Evolutionary conservation across 2,888 invertebrate species (phyloP), one percentile per base, ranked within the genome.

Genomic region (Machimus atricapillus): DNA sequence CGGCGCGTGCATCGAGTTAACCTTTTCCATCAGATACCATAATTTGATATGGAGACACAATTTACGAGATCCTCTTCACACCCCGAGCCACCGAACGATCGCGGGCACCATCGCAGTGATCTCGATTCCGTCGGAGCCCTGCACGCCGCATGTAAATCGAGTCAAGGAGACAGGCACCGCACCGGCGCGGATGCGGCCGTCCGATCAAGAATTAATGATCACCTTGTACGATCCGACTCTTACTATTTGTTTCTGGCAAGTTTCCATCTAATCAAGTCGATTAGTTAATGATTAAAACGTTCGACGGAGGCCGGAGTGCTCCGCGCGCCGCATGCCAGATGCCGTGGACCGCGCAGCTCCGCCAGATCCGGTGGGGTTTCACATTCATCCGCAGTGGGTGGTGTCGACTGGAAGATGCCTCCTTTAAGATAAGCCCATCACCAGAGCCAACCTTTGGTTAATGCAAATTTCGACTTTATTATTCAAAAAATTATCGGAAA

Each of bases 201-300:
- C 66, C 40, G 40, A 83, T 83, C 83, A 23, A 73, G 40, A 83
- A 83, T 83, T 83, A 83, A 83, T 83, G 83, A 83, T 37, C 83
- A 23, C 23, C 40, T 66, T 83, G 83, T 66, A 2, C 37, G 19
- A 37, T 40, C 66, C 66, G 66, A 19, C 66, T 83, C 66, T 31
- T 83, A 19, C 83, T 83, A 83, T 83, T 83, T 83, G 83, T 83
- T 83, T 82, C 56, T 82, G 58, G 82, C 27, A n/a, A 58, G 82
- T 58, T 82, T 73, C 66, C 58, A 58, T 73, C 58, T 83, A 83
- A 83, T 83, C 83, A 83, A 83, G 66, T 83, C 83, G 83, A 83
- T 83, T 83, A 83, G 83, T 83, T 83, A 83, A 83, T 83, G 83
- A 83, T 73, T 83, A 73, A 83, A 83, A 58, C 73, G 58, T 66